Conservation (phyloP, 2,113 vertebrate genomes). For the Corythoichthys intestinalis region DNA sequence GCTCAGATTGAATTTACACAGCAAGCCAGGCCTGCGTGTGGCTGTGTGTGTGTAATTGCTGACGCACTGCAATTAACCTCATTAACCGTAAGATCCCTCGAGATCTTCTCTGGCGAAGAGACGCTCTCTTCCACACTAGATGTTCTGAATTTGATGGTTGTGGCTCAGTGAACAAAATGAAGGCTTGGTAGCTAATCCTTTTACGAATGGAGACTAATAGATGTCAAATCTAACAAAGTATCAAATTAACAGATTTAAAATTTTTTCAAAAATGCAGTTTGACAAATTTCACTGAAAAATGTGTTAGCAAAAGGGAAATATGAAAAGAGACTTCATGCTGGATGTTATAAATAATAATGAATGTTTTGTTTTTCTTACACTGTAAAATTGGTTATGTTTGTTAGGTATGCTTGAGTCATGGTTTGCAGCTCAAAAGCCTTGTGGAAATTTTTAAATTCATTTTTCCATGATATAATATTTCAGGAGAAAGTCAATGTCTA, state of each 20-base stretch:
- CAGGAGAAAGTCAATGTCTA: too few species aligned
- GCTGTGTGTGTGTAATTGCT: slow-evolving; percentile 7
- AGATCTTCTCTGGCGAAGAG: slow-evolving; percentile 22
- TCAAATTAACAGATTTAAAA: background rate
- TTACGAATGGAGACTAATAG: background rate
- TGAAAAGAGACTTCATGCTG: background rate
- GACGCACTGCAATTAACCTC: slow-evolving; percentile 60
- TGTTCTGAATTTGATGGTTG: background rate
- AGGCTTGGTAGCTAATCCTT: background rate
- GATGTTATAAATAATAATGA: background rate
- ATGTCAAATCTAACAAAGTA: background rate
- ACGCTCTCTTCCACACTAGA: slow-evolving; percentile 5
- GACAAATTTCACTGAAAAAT: background rate
- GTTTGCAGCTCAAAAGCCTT: too few species aligned
- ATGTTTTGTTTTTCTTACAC: too few species aligned
- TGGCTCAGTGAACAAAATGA: background rate
- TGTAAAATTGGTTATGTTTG: too few species aligned
- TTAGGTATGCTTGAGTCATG: too few species aligned
- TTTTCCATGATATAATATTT: too few species aligned
- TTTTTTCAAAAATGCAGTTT: background rate
- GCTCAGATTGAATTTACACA: slow-evolving; percentile 28
- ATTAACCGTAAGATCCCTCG: slow-evolving; percentile 47
- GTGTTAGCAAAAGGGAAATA: too few species aligned
- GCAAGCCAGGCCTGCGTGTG: slow-evolving; percentile 13
- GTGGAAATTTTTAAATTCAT: too few species aligned